A percentile compares a stretch with the other conserved stretches of the same genome.
Conservation (phyloP, 2,888 invertebrate genomes). For the Lithosia quadra region DNA sequence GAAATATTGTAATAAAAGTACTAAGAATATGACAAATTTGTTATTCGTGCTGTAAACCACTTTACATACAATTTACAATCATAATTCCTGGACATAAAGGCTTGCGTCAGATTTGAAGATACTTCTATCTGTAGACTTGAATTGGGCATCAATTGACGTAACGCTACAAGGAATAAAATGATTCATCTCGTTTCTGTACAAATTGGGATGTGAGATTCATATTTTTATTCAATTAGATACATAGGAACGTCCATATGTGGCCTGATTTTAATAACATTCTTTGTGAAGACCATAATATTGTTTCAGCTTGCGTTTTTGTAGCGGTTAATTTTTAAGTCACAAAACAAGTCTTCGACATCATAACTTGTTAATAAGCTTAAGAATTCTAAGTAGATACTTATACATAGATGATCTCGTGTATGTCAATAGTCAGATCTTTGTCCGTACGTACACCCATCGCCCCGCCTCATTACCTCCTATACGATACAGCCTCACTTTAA, state of each 20-base stretch:
- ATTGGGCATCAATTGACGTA: constrained; percentile 68
- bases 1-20: constrained; percentile 80
- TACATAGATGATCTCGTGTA: constrained; percentile 62
- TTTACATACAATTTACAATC: constrained; percentile 57
- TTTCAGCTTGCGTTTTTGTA: constrained; percentile 52
- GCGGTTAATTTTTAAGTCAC: constrained; percentile 55
- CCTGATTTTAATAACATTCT: constrained; percentile 62
- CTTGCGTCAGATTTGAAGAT: constrained; percentile 50
- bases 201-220: constrained; percentile 77
- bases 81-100: constrained; percentile 64
- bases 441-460: constrained; percentile 79
- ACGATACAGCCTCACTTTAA: constrained; percentile 74
- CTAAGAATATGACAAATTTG: constrained; percentile 58
- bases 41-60: constrained; percentile 40
- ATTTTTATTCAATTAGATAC: constrained; percentile 82
- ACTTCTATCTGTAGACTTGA: constrained; percentile 55
- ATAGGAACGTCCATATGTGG: constrained; percentile 72
- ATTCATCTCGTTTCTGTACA: constrained; percentile 78
- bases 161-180: constrained; percentile 72
- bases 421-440: constrained; percentile 79
- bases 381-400: constrained; percentile 68
- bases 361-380: constrained; percentile 71
- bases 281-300: constrained; percentile 38
- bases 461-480: constrained; percentile 84
- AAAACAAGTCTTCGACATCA: constrained; percentile 60